Evolutionary conservation across 2,113 vertebrate genomes (phyloP), one percentile per base, ranked within the genome.

Genomic region (Edolisoma coerulescens): DNA sequence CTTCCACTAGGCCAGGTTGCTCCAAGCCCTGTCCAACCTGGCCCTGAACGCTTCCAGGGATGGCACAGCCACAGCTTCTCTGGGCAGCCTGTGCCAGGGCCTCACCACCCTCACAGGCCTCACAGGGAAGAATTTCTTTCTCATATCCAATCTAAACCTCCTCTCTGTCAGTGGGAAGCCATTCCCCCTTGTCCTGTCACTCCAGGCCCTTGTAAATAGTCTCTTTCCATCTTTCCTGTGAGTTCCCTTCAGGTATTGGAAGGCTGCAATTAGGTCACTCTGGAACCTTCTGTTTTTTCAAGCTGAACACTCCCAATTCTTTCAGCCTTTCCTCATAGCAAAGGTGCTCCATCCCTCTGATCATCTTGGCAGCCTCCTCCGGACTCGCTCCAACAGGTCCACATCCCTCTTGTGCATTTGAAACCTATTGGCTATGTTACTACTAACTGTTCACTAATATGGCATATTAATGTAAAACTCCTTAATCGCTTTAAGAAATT

Each of bases 301-400:
- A 54, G 9, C 24, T n/a, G 21, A 56, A 87, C 35, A 30, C 9
- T 63, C 20, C 41, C n/a, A 70, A 5, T 7, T 61, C 8, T 70
- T 19, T 47, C 47, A 78, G n/a, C 8, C n/a, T 70, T 70, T 78
- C 54, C 16, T 44, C 39, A 60, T 0, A 69, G 39, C 27, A 60
- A 10, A 60, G 30, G 13, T 45, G 18, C 22, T 69, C 22, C n/a
- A 54, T 17, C 65, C n/a, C 30, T 63, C 20, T 30, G 16, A 54
- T 54, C 41, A 47, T 30, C 47, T 70, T 26, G 60, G 41, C 30
- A 61, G 41, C 39, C 11, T 41, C 30, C 30, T 37, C 41, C 1
- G 0, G 39, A 69, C 28, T 54, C 0, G 0, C 16, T 61, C n/a
- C 47, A 59, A 17, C 21, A 59, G 5, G 7, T 44, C 33, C 13